Conservation (phyloP, 2,113 vertebrate genomes). For the Melanocharis versteri region DNA sequence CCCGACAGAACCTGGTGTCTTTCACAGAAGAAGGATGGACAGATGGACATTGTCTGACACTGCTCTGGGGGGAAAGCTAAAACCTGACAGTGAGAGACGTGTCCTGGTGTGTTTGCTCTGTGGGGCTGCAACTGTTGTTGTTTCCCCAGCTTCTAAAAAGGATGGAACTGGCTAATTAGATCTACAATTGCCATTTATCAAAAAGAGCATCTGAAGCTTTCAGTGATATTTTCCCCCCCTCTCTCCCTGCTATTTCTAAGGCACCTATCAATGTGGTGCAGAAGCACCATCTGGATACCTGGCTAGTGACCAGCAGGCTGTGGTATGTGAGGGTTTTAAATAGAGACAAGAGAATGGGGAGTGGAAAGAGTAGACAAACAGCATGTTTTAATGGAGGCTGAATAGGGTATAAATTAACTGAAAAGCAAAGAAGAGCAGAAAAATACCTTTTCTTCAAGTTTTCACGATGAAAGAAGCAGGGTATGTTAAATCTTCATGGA, state of each 20-base stretch:
- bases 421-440: not conserved
- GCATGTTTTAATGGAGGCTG: not conserved
- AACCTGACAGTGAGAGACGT: not conserved
- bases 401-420: not conserved
- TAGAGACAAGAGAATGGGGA: not conserved
- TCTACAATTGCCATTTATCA: not conserved
- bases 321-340: not conserved
- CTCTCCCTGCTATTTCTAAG: constrained; percentile 3
- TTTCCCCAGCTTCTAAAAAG: not conserved
- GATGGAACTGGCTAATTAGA: not conserved
- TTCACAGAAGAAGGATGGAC: not conserved
- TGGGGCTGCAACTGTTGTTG: not conserved
- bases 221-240: not conserved
- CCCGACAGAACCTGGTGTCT: not conserved
- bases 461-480: not conserved
- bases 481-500: not conserved
- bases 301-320: constrained; percentile 30
- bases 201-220: constrained; percentile 13
- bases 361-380: not conserved
- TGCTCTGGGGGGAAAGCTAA: not conserved
- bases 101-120: not conserved
- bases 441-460: not conserved
- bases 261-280: not conserved
- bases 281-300: constrained; percentile 35
- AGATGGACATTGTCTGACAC: not conserved